Conservation (phyloP, 2,797 vertebrate genomes). For the Hoplostethus atlanticus region DNA sequence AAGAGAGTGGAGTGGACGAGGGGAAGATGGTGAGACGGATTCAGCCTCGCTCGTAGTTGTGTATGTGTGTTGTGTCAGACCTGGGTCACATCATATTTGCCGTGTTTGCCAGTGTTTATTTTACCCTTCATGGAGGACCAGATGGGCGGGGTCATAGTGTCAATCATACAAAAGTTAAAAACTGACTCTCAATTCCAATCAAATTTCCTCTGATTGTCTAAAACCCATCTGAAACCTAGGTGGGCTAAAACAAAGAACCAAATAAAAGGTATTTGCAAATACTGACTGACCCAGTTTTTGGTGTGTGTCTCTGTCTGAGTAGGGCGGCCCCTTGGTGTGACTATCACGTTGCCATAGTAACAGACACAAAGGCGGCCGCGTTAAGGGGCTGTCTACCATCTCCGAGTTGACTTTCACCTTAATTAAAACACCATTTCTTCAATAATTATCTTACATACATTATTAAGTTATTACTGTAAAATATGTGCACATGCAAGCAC, state of each 20-base stretch:
- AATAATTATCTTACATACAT: conserved; percentile 8
- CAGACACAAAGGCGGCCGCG: conserved; percentile 24
- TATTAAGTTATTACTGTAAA: conserved; percentile 5
- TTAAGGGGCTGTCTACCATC: conserved; percentile 4
- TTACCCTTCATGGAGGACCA: not conserved
- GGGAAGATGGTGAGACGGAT: not conserved
- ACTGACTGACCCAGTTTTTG: conserved; percentile 39
- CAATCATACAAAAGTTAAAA: not conserved
- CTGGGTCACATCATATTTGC: not conserved
- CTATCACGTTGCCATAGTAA: conserved; percentile 52
- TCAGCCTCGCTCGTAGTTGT: no score
- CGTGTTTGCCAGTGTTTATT: conserved; percentile 2
- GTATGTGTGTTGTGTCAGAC: not conserved
- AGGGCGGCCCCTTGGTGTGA: conserved; percentile 17
- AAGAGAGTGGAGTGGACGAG: conserved; percentile 21
- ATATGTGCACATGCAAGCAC: not conserved
- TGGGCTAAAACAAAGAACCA: conserved; percentile 21
- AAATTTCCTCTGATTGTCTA: conserved; percentile 8
- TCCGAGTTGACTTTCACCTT: conserved; percentile 6
- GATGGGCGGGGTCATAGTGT: not conserved
- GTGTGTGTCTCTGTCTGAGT: not conserved
- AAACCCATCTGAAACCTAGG: conserved; percentile 6
- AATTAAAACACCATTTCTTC: conserved; percentile 12
- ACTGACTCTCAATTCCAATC: not conserved
- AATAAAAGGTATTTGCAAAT: conserved; percentile 31